Conservation (phyloP, 2,888 invertebrate genomes). For the Parthenolecanium corni region DNA sequence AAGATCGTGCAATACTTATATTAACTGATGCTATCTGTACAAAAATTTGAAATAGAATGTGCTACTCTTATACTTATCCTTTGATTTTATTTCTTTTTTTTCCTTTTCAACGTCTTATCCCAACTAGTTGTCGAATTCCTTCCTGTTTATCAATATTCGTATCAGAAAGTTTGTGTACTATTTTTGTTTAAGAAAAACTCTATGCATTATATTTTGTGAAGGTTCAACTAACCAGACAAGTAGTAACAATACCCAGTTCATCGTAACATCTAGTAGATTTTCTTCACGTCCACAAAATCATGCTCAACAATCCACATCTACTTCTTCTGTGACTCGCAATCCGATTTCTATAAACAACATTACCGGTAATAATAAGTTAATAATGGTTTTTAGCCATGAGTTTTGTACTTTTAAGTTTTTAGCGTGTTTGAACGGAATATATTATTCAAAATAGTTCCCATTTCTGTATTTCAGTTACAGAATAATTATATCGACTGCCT, state of each 20-base stretch:
- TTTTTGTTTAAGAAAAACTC: background rate
- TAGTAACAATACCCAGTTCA: conserved; percentile 20
- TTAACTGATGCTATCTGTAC: too few species aligned
- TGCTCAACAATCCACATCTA: conserved; percentile 16
- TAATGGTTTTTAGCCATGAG: too few species aligned
- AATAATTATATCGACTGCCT: too few species aligned
- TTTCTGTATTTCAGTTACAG: too few species aligned
- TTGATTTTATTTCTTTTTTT: too few species aligned
- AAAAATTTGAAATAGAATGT: too few species aligned
- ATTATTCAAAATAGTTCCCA: background rate
- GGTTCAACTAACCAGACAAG: conserved; percentile 15
- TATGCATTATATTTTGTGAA: conserved; percentile 12
- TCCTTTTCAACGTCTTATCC: too few species aligned
- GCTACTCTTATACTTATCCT: too few species aligned
- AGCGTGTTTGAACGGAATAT: background rate
- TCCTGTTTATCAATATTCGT: background rate
- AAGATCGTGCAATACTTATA: too few species aligned
- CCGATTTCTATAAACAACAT: conserved; percentile 20
- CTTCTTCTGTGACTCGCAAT: conserved; percentile 15
- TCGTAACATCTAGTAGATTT: conserved; percentile 24
- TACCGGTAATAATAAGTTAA: conserved; percentile 7
- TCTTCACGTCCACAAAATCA: conserved; percentile 17
- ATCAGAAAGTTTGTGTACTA: background rate
- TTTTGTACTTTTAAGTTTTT: too few species aligned
- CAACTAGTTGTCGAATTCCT: too few species aligned